Evolutionary conservation across 2,888 invertebrate species (phyloP).

Genomic region (Psylliodes chrysocephalus): DNA sequence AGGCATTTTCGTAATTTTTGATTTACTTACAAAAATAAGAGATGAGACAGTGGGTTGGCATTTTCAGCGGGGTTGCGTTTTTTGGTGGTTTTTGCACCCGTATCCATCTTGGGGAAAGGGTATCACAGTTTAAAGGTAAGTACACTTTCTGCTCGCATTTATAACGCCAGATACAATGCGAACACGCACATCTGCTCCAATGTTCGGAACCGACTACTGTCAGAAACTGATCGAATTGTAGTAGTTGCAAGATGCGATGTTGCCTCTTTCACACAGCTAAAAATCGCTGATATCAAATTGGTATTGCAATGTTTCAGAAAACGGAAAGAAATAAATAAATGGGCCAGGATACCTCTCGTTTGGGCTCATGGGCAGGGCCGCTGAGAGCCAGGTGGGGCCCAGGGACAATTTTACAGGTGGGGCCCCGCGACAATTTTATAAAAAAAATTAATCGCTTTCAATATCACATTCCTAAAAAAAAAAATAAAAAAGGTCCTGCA

Average conservation of each 20-base stretch:
- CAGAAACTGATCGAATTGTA: slow-evolving; percentile 16
- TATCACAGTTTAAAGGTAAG: slow-evolving; percentile 38
- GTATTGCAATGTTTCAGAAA: too few relatives aligned
- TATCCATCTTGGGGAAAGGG: slow-evolving; percentile 39
- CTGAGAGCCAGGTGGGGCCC: too few relatives aligned
- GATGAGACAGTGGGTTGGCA: slow-evolving; percentile 46
- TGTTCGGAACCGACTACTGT: slow-evolving; percentile 14
- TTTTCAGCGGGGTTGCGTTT: slow-evolving; percentile 48
- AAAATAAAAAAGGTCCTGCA: too few relatives aligned
- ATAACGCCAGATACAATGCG: slow-evolving; percentile 12
- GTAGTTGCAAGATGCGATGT: slow-evolving; percentile 1
- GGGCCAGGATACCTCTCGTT: too few relatives aligned
- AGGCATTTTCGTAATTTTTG: background rate
- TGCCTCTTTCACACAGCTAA: too few relatives aligned
- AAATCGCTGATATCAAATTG: too few relatives aligned
- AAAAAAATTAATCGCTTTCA: too few relatives aligned
- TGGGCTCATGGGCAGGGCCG: too few relatives aligned
- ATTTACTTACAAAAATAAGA: slow-evolving; percentile 51
- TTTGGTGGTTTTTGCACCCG: slow-evolving; percentile 42
- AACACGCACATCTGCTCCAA: slow-evolving; percentile 28
- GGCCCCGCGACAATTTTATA: too few relatives aligned
- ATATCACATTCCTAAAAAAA: too few relatives aligned
- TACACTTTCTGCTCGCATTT: slow-evolving; percentile 36
- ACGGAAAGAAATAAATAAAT: too few relatives aligned
- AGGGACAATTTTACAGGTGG: too few relatives aligned